A percentile compares a stretch with the other conserved stretches of the same genome.
These are phyloP conservation scores for Scomber japonicus DNA, from an alignment of 2,113 vertebrate species.

Conservation along the genomic window DNA sequence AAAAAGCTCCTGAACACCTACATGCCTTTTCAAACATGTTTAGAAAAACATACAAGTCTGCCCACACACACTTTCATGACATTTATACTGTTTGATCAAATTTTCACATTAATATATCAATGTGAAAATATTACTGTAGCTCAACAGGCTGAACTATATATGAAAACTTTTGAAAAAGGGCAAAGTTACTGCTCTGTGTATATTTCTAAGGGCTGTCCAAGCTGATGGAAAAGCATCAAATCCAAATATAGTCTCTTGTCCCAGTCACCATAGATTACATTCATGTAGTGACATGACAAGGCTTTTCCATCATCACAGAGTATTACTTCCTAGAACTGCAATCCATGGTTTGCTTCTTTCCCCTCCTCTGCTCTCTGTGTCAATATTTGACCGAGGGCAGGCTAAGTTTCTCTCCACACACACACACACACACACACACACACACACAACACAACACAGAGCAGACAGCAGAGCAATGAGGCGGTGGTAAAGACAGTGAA, in stretches of 20 bases:
- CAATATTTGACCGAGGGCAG: no score
- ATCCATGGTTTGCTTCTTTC: background rate
- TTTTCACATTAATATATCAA: background rate
- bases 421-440: no score
- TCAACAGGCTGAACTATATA: no score
- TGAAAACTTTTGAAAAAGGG: background rate
- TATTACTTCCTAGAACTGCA: slow-evolving; percentile 38
- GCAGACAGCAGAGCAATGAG: no score
- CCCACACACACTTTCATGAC: background rate
- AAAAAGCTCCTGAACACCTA: slow-evolving; percentile 10
- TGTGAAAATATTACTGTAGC: background rate
- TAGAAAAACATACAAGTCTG: background rate
- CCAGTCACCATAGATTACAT: slow-evolving; percentile 46
- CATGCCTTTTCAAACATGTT: slow-evolving; percentile 5
- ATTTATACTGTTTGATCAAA: background rate
- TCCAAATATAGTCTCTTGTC: slow-evolving; percentile 28
- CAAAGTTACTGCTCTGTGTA: background rate
- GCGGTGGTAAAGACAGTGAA: no score
- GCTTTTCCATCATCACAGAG: slow-evolving; percentile 41
- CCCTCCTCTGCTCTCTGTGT: no score
- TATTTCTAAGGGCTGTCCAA: background rate
- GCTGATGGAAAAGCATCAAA: slow-evolving; percentile 9
- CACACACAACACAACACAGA: no score
- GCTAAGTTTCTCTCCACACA: no score
- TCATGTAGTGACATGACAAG: slow-evolving; percentile 41